These are phyloP conservation scores for Archaeoteleia sp. DNA, from an alignment of 2,888 invertebrate genomes.

Conservation along the genomic window DNA sequence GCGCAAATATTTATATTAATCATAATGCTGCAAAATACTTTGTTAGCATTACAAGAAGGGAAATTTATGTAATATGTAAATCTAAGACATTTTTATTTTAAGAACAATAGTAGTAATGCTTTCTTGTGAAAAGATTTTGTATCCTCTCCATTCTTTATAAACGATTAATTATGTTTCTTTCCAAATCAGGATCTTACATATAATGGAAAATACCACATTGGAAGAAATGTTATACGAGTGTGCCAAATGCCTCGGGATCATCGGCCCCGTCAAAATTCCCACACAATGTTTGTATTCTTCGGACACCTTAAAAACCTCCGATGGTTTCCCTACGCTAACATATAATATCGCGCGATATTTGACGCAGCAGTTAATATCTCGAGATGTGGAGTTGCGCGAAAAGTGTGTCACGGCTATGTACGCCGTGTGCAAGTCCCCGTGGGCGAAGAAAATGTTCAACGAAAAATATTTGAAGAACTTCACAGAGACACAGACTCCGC, in stretches of 20 bases:
- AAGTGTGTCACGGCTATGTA: conserved; percentile 78
- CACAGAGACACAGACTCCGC: conserved; percentile 12
- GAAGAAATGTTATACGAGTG: conserved; percentile 77
- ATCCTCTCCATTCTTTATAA: no score
- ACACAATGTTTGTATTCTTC: conserved; percentile 81
- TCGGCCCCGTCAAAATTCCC: conserved; percentile 84
- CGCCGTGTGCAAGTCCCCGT: conserved; percentile 73
- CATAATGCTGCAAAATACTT: no score
- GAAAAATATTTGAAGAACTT: conserved; percentile 11
- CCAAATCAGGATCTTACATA: conserved; percentile 31
- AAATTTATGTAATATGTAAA: no score
- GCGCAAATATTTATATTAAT: no score
- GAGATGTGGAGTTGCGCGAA: conserved; percentile 77
- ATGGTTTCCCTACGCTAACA: conserved; percentile 76
- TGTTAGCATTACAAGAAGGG: no score
- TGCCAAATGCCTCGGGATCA: conserved; percentile 84
- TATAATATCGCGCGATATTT: conserved; percentile 75
- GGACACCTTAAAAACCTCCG: conserved; percentile 68
- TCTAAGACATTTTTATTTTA: no score
- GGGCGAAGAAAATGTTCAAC: conserved; percentile 50
- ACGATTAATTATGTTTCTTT: no score
- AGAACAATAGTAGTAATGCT: no score
- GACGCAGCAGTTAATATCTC: conserved; percentile 77
- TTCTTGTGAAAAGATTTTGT: no score
- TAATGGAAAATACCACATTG: conserved; percentile 26